phyloP scores from a whole-genome alignment of 2,888 invertebrate genomes.

The Papilio gigon region DNA sequence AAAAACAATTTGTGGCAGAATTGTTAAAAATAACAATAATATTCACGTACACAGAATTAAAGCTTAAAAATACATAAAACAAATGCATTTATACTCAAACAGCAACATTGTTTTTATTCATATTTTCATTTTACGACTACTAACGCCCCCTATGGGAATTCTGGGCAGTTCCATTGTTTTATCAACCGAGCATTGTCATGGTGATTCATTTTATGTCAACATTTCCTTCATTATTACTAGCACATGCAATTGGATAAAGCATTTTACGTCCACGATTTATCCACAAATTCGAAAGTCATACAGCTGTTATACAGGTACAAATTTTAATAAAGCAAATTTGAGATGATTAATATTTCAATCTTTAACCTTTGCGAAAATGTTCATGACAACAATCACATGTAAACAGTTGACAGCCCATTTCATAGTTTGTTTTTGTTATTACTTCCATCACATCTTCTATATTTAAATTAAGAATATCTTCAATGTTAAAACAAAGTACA shows the following conservation, averaged over 20 bases:
- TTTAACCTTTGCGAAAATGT: conserved; percentile 4
- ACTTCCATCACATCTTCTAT: neutral
- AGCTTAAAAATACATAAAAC: neutral
- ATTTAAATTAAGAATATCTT: conserved; percentile 4
- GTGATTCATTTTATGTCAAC: conserved; percentile 66
- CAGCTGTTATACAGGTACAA: conserved; percentile 7
- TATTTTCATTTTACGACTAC: conserved; percentile 45
- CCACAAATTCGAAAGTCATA: conserved; percentile 41
- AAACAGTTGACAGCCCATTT: conserved; percentile 8
- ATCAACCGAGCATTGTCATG: conserved; percentile 73
- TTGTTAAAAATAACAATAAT: neutral
- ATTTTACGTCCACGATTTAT: conserved; percentile 12
- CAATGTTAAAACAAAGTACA: conserved; percentile 69
- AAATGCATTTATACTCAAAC: neutral
- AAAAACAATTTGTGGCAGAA: neutral
- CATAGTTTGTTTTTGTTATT: conserved; percentile 11
- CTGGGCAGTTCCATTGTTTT: conserved; percentile 60
- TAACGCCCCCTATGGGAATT: conserved; percentile 70
- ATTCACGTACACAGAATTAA: neutral
- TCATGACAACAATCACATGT: conserved; percentile 8
- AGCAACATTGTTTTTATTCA: conserved; percentile 1
- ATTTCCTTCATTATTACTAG: conserved; percentile 43
- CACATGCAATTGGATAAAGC: conserved; percentile 28
- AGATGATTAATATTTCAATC: neutral
- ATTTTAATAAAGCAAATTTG: neutral